Evolutionary conservation across 1,140 invertebrate species (phyloP), one percentile per base, ranked within the genome.

Genomic region (Steinernema khuongi): DNA sequence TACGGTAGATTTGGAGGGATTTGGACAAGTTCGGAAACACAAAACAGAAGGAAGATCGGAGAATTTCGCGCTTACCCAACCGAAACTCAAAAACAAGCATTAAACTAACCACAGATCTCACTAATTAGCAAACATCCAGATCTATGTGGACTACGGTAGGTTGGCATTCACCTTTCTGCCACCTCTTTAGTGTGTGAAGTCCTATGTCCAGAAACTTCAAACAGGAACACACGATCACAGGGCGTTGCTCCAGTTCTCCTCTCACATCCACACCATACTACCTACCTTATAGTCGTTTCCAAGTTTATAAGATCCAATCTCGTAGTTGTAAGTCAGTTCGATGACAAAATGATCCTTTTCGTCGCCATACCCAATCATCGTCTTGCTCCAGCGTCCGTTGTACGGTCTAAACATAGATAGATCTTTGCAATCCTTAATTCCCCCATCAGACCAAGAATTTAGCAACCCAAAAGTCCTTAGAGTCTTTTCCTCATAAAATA

Each of bases 271-370:
- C 7, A 41, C 36, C 7, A 41, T 41, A n/a, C 19, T 26, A 79
- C 83, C 79, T 19, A 93, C 92, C 70, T 89, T 86, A 83, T 94
- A 96, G 87, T 96, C 94, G 88, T 96, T 96, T 68, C 89, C 94
- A 87, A 89, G 85, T 78, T 92, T 90, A 84, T 98, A 98, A 72
- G 88, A 86, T 77, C 90, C 90, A 26, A 98, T 90, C 26, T 93
- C 93, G 88, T 98, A 99, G 84, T 98, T 99, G 83, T 98, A 99
- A 19, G 95, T 98, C 1, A 99, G 87, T 86, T 99, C 96, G 32
- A 97, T 88, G 1, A 96, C 95, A 90, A 98, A 99, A 87, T 97
- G 92, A 68, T 89, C 89, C 81, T 95, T 92, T 87, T 99, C 96
- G 7, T 92, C 90, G 0, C 96, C 96, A 89, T 96, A 99, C 14